These are phyloP conservation scores for Drosophila borborema DNA, from an alignment of 2,888 invertebrate genomes.

Conservation along the genomic window DNA sequence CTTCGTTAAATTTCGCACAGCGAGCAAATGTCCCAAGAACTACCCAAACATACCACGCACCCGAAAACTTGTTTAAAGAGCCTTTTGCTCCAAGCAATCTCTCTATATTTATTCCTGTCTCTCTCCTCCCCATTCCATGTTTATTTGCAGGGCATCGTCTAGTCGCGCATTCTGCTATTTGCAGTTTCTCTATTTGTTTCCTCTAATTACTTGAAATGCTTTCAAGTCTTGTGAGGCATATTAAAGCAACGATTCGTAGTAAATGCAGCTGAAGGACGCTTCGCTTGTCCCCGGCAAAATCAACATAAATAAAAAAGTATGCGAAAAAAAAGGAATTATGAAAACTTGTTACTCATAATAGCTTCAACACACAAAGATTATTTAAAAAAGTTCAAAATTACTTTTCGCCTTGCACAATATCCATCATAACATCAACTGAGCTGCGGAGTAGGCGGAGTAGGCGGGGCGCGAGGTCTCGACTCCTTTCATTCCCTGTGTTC, in stretches of 20 bases:
- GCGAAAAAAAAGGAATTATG: conserved; percentile 9
- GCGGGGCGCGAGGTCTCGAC: not conserved
- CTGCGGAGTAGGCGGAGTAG: not conserved
- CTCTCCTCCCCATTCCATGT: not conserved
- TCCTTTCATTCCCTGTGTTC: conserved; percentile 25
- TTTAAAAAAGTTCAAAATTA: conserved; percentile 67
- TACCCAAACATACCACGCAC: conserved; percentile 1
- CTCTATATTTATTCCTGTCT: not conserved
- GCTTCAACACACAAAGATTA: conserved; percentile 35
- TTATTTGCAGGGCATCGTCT: conserved; percentile 13
- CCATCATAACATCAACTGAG: conserved; percentile 71
- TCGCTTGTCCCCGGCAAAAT: conserved; percentile 37
- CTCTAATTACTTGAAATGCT: conserved; percentile 74
- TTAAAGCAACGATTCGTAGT: conserved; percentile 67
- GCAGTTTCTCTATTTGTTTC: conserved; percentile 33
- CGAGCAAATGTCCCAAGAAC: conserved; percentile 6
- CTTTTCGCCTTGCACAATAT: conserved; percentile 54
- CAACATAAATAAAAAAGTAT: conserved; percentile 36
- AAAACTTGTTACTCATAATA: conserved; percentile 55
- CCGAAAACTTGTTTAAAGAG: not conserved
- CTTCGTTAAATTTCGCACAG: conserved; percentile 79
- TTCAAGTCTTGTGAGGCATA: conserved; percentile 75
- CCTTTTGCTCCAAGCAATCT: not conserved
- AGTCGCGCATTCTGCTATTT: not conserved
- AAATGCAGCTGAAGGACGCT: conserved; percentile 42